Percentiles rank a stretch among this genome's conserved stretches.
phyloP scores from a whole-genome alignment of 2,113 vertebrate species.

The Notothenia coriiceps region DNA sequence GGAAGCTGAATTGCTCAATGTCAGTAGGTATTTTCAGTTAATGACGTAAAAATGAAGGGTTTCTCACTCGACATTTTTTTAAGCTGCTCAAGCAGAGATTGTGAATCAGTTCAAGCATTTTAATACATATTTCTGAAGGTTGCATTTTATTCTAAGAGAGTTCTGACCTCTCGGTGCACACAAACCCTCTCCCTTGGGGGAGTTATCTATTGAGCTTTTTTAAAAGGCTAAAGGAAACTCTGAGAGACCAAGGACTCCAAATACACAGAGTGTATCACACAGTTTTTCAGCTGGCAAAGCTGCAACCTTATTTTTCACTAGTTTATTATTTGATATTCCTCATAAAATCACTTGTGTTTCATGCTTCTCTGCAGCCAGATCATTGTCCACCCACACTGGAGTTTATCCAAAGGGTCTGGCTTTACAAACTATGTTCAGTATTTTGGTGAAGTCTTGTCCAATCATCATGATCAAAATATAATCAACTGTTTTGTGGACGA shows the following conservation, averaged over 20 bases:
- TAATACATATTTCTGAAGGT: slow-evolving; percentile 35
- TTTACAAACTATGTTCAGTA: slow-evolving; percentile 11
- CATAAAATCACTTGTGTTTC: slow-evolving; percentile 13
- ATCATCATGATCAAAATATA: slow-evolving; percentile 8
- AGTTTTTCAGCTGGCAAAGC: slow-evolving; percentile 22
- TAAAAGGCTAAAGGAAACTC: slow-evolving; percentile 35
- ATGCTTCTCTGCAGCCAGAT: slow-evolving; percentile 17
- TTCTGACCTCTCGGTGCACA: slow-evolving; percentile 44
- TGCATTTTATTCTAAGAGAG: slow-evolving; percentile 19
- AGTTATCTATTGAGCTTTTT: slow-evolving; percentile 45
- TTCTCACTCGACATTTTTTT: slow-evolving; percentile 31
- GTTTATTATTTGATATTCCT: slow-evolving; percentile 32
- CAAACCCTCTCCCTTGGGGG: slow-evolving; percentile 23
- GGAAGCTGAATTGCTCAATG: not conserved
- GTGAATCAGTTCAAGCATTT: slow-evolving; percentile 25
- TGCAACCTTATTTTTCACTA: not conserved
- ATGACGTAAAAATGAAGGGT: slow-evolving; percentile 5
- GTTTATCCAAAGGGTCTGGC: slow-evolving; percentile 1
- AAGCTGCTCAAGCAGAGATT: slow-evolving; percentile 20
- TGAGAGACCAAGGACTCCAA: slow-evolving; percentile 15
- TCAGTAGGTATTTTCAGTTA: slow-evolving; percentile 25
- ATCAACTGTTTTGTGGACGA: not conserved
- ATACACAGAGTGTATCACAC: slow-evolving; percentile 10
- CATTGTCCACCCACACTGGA: slow-evolving; percentile 28
- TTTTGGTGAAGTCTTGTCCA: slow-evolving; percentile 5